phyloP scores from a whole-genome alignment of 92 coral and sea anemone genomes.

The Epizoanthus ramosus region DNA sequence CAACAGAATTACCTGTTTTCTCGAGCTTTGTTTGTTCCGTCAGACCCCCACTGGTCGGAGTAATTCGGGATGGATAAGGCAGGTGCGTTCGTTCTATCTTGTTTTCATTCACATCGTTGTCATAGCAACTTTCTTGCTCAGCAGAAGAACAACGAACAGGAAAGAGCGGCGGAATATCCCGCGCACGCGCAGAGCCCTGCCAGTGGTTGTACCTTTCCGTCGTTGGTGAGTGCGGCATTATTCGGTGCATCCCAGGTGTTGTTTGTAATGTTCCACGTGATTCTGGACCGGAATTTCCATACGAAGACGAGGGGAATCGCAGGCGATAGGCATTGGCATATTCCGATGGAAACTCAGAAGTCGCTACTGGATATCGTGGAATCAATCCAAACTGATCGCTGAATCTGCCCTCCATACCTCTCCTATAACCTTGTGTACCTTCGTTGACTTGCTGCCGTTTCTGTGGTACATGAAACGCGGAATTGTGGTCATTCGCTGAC shows the following conservation, averaged over 20 bases:
- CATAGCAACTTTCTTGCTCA: slow-evolving; percentile 19
- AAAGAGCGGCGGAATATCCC: slow-evolving; percentile 9
- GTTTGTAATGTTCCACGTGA: background rate
- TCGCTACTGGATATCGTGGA: slow-evolving; percentile 9
- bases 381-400: slow-evolving; percentile 24
- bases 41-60: background rate
- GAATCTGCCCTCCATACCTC: slow-evolving; percentile 18
- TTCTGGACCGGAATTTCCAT: slow-evolving; percentile 6
- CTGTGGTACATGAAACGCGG: slow-evolving; percentile 38
- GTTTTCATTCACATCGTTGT: slow-evolving; percentile 24
- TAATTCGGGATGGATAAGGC: background rate
- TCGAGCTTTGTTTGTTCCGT: slow-evolving; percentile 1
- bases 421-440: slow-evolving; percentile 5
- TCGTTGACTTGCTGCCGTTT: slow-evolving; percentile 28
- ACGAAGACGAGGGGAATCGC: slow-evolving; percentile 12
- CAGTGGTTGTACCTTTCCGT: slow-evolving; percentile 14
- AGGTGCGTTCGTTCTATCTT: slow-evolving; percentile 4
- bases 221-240: slow-evolving; percentile 3
- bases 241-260: background rate
- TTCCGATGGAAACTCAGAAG: slow-evolving; percentile 18
- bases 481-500: slow-evolving; percentile 26
- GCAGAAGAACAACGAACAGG: background rate
- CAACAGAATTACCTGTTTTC: background rate
- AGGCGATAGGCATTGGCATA: slow-evolving; percentile 8
- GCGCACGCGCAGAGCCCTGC: slow-evolving; percentile 19